A percentile compares a stretch with the other conserved stretches of the same genome.
These are phyloP conservation scores for Bolinopsis microptera DNA, from an alignment of 37 sponge, comb jelly and placozoan species.

Conservation along the genomic window DNA sequence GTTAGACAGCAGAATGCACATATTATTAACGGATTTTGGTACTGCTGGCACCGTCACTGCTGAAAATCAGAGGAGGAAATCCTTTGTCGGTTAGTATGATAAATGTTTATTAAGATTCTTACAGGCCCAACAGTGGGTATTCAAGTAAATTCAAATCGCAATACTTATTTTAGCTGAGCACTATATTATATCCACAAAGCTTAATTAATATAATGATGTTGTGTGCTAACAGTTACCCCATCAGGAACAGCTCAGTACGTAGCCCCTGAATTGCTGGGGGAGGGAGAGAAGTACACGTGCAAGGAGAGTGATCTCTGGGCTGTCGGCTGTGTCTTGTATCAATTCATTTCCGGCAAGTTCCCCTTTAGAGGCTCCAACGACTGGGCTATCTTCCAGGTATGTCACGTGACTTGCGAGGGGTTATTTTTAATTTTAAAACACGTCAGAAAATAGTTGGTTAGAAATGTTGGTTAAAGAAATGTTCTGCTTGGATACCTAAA, in stretches of 20 bases:
- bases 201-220: too few species aligned
- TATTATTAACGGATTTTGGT: constrained; percentile 40
- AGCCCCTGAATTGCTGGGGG: constrained; percentile 20
- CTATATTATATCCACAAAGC: too few species aligned
- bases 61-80: constrained; percentile 15
- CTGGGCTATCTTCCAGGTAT: constrained; percentile 58
- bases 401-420: too few species aligned
- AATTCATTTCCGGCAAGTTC: background rate
- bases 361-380: constrained; percentile 30
- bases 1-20: background rate
- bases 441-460: too few species aligned
- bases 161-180: too few species aligned
- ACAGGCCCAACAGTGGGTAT: too few species aligned
- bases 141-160: too few species aligned
- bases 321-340: constrained; percentile 18
- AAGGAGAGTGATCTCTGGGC: constrained; percentile 62
- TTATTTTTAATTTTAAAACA: too few species aligned
- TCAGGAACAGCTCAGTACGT: constrained; percentile 65
- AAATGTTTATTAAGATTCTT: too few species aligned
- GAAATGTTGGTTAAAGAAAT: too few species aligned
- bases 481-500: too few species aligned
- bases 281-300: constrained; percentile 44
- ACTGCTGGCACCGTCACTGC: constrained; percentile 43
- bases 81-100: constrained; percentile 49
- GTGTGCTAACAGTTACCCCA: too few species aligned